Percentiles rank a stretch among this genome's conserved stretches.
Conservation (phyloP, 2,888 invertebrate species). For the Dendrolimus houi region DNA sequence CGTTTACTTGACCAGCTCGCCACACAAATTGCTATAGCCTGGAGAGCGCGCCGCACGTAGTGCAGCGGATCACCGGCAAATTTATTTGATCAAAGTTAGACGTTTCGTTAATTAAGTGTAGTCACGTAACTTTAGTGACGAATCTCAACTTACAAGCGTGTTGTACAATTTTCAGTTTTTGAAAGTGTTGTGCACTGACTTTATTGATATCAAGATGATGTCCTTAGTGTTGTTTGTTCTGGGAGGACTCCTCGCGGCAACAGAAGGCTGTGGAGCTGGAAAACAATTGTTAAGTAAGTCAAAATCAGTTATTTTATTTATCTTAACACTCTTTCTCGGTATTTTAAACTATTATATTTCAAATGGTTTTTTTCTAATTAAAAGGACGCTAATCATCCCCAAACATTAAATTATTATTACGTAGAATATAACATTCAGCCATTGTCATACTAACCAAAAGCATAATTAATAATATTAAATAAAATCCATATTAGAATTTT, state of each 20-base stretch:
- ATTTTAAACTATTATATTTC: background rate
- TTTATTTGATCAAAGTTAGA: constrained; percentile 42
- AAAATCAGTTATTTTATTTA: constrained; percentile 6
- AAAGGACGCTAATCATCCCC: no score
- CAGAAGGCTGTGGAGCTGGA: constrained; percentile 67
- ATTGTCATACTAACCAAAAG: no score
- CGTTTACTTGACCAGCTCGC: constrained; percentile 30
- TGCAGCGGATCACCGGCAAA: constrained; percentile 68
- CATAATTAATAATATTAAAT: no score
- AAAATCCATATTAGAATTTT: no score
- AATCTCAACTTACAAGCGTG: constrained; percentile 61
- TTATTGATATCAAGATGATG: constrained; percentile 50
- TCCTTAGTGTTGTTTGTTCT: constrained; percentile 74
- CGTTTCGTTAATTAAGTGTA: constrained; percentile 72
- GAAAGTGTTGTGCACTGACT: constrained; percentile 62
- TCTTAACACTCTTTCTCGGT: background rate
- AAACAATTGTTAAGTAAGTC: constrained; percentile 69
- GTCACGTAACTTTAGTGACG: constrained; percentile 58
- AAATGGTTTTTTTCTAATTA: no score
- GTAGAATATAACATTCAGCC: no score
- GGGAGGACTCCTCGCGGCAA: constrained; percentile 57
- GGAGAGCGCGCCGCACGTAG: constrained; percentile 70
- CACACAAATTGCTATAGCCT: constrained; percentile 58
- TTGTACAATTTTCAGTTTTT: constrained; percentile 45
- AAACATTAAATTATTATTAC: no score